These are phyloP conservation scores for Caenorhabditis zanzibari DNA, from an alignment of 2,888 invertebrate species.

Conservation along the genomic window DNA sequence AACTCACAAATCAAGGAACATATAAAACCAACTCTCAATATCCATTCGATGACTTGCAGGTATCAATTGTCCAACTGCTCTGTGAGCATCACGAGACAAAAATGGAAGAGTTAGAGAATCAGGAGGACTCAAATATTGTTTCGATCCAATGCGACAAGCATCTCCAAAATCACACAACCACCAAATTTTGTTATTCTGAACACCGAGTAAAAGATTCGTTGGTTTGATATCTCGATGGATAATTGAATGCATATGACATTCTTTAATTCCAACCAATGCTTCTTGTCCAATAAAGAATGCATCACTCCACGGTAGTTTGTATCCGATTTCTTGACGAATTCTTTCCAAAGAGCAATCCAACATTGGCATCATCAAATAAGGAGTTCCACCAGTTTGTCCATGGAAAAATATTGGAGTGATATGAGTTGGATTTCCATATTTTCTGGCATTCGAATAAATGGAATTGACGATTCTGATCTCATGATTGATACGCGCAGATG, in stretches of 20 bases:
- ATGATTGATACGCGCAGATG: constrained; percentile 16
- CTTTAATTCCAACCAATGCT: constrained; percentile 46
- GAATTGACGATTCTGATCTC: constrained; percentile 31
- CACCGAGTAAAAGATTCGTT: constrained; percentile 42
- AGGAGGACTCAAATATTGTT: constrained; percentile 30
- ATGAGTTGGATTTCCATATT: constrained; percentile 6
- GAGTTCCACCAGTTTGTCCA: constrained; percentile 35
- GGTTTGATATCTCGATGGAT: constrained; percentile 64
- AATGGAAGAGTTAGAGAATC: constrained; percentile 56
- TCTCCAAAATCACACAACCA: constrained; percentile 63
- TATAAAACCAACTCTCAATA: constrained; percentile 59
- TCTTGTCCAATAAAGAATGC: constrained; percentile 54
- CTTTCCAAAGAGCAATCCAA: constrained; percentile 51
- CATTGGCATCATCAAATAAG: constrained; percentile 49
- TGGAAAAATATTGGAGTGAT: constrained; percentile 41
- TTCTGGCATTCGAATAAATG: background rate
- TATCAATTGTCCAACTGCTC: background rate
- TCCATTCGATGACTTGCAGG: constrained; percentile 35
- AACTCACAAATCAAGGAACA: constrained; percentile 53
- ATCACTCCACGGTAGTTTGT: constrained; percentile 19
- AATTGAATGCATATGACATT: constrained; percentile 40
- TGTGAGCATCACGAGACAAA: constrained; percentile 45
- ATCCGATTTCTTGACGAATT: constrained; percentile 39
- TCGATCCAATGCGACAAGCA: constrained; percentile 23
- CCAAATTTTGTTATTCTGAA: constrained; percentile 25